Percentiles rank a stretch among this genome's conserved stretches.
Evolutionary conservation across 1,140 invertebrate species (phyloP).

Genomic region (Batillaria attramentaria): DNA sequence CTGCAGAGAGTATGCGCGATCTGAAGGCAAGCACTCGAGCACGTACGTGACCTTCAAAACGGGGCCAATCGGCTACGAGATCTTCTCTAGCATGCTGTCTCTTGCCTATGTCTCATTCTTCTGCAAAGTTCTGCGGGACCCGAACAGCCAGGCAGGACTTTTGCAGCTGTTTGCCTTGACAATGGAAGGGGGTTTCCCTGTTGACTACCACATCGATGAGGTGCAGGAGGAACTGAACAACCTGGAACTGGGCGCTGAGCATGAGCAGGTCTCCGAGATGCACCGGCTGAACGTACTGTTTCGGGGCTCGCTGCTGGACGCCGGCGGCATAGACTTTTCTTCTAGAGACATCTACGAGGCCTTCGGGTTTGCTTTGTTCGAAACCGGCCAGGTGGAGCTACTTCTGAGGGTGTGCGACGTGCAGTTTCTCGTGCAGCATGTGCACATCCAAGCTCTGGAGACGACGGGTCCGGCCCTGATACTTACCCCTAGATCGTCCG

Average conservation of each 20-base stretch:
- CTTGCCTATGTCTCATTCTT: constrained; percentile 4
- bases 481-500: neutral
- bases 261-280: neutral
- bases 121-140: neutral
- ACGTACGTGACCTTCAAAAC: no score
- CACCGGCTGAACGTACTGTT: neutral
- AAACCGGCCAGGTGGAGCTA: neutral
- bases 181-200: neutral
- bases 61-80: neutral
- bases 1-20: neutral
- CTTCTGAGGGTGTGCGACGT: neutral
- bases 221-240: neutral
- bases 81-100: neutral
- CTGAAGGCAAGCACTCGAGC: no score
- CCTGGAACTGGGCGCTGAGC: neutral
- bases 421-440: neutral
- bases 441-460: no score
- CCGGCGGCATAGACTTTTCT: neutral
- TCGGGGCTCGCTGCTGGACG: neutral
- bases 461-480: no score
- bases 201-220: neutral
- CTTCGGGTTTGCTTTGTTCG: neutral
- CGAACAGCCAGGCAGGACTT: neutral
- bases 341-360: neutral
- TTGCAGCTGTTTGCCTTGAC: neutral